Percentiles rank a stretch among this genome's conserved stretches.
These are phyloP conservation scores for Meriones psammophilus DNA, from an alignment of 2,797 vertebrate species.

Conservation along the genomic window DNA sequence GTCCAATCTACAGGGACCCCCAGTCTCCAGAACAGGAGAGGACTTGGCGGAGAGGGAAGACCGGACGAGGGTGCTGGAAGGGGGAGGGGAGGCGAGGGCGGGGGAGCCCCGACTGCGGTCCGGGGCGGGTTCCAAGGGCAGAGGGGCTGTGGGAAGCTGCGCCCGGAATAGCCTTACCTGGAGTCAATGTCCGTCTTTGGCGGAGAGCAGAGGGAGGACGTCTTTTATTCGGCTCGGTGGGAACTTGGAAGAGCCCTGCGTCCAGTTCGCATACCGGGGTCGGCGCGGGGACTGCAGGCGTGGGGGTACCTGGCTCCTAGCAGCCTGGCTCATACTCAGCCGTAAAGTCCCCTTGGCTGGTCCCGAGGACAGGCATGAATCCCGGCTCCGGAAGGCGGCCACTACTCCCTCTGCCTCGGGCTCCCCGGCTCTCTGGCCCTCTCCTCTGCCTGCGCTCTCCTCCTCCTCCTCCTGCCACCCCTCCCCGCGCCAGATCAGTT, in stretches of 20 bases:
- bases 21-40: neutral
- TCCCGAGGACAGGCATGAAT: conserved; percentile 92
- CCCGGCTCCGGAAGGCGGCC: conserved; percentile 80
- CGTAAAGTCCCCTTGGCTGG: conserved; percentile 92
- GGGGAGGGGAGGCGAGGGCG: conserved; percentile 21
- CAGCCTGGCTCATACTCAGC: conserved; percentile 98
- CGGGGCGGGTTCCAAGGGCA: conserved; percentile 68
- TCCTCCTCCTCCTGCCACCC: conserved; percentile 59
- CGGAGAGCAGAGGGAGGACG: conserved; percentile 84
- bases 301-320: conserved; percentile 94
- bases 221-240: conserved; percentile 88
- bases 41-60: neutral
- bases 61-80: neutral
- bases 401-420: conserved; percentile 50
- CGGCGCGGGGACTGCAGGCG: conserved; percentile 86
- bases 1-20: neutral
- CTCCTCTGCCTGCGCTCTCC: conserved; percentile 52
- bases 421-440: neutral
- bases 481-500: conserved; percentile 83
- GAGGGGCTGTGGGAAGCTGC: conserved; percentile 48
- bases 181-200: conserved; percentile 88
- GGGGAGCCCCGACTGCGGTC: conserved; percentile 70
- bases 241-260: conserved; percentile 87
- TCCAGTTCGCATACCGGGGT: conserved; percentile 90
- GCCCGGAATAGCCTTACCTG: conserved; percentile 87